Percentiles rank a stretch among this genome's conserved stretches.
Evolutionary conservation across 2,797 vertebrate species (phyloP).

Genomic region (Eulemur mongoz): DNA sequence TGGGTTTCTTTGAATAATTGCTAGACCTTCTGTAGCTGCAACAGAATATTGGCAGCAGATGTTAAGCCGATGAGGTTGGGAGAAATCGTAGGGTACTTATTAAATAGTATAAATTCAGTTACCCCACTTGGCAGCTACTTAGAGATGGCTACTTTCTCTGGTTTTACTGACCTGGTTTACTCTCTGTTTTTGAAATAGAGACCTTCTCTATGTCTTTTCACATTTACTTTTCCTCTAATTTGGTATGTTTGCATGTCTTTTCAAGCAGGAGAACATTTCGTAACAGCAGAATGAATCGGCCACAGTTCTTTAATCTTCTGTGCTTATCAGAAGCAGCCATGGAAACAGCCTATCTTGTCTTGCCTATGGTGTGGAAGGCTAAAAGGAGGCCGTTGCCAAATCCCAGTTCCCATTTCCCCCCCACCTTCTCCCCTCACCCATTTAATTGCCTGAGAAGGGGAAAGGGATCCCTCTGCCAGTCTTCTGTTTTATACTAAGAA

Average conservation of each 20-base stretch:
- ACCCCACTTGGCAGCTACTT: background rate
- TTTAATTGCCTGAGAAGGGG: background rate
- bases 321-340: background rate
- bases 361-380: background rate
- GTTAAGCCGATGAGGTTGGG: background rate
- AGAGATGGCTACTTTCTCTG: background rate
- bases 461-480: background rate
- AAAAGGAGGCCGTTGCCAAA: background rate
- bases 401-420: background rate
- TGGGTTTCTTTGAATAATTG: conserved; percentile 33
- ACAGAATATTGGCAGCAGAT: conserved; percentile 10
- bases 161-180: background rate
- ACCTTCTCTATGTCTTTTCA: background rate
- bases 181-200: background rate
- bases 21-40: background rate
- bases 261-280: background rate
- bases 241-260: background rate
- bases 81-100: background rate
- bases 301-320: conserved; percentile 15
- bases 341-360: background rate
- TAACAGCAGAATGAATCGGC: background rate
- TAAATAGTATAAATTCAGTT: background rate
- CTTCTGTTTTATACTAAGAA: conserved; percentile 1
- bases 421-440: background rate
- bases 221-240: background rate